Evolutionary conservation across 1,140 invertebrate species (phyloP).

Genomic region (Brachionus sp.): DNA sequence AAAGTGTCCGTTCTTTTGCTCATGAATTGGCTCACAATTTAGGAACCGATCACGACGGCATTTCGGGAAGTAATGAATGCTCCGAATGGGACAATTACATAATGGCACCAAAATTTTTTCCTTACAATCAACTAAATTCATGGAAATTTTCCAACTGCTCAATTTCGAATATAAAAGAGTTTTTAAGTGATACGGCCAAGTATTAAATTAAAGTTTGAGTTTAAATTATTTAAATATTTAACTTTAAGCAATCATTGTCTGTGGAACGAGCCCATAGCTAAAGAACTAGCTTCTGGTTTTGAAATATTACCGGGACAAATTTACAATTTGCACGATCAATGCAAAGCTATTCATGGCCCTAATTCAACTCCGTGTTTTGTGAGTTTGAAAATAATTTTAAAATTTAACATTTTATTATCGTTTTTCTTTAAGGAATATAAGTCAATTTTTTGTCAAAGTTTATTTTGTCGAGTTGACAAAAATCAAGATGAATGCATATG

Average conservation of each 20-base stretch:
- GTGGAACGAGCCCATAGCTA: not conserved
- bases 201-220: not conserved
- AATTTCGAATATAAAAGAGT: constrained; percentile 8
- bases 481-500: not conserved
- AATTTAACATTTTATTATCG: not conserved
- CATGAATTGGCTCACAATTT: constrained; percentile 30
- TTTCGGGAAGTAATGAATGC: not conserved
- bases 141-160: constrained; percentile 28
- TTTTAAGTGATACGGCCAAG: not conserved
- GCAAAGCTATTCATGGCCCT: not conserved
- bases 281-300: not conserved
- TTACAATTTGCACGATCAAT: constrained; percentile 27
- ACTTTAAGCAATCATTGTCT: constrained; percentile 12
- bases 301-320: constrained; percentile 8
- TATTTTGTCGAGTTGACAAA: not conserved
- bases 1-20: constrained; percentile 22
- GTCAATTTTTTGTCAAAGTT: constrained; percentile 24
- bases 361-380: constrained; percentile 23
- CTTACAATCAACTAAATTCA: constrained; percentile 11
- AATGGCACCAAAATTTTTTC: constrained; percentile 27
- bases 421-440: constrained; percentile 28
- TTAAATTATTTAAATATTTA: not conserved
- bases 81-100: constrained; percentile 29
- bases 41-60: constrained; percentile 13
- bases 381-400: not conserved